Evolutionary conservation across 2,113 vertebrate genomes (phyloP), one percentile per base, ranked within the genome.

Genomic region (Phainopepla nitens): DNA sequence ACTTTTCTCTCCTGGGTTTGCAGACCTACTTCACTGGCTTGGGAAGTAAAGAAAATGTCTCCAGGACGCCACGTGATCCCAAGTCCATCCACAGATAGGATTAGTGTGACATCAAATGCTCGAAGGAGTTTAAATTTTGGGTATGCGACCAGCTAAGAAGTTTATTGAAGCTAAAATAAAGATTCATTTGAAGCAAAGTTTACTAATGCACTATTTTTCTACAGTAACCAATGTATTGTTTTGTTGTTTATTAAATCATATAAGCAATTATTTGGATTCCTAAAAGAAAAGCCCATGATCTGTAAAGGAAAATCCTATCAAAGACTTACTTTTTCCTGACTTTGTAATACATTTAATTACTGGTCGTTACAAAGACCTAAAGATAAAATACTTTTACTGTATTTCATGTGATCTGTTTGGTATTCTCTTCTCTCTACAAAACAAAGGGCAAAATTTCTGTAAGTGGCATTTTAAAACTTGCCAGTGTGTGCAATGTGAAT

Each of bases 11-110:
- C 54, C 91, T 97, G 76, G 53, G 53, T 98, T 96, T 96, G 53
- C 97, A 99, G 99, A 94, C 99, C 99, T 18, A 99, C 99, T 5
- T 99, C 99, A 28, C 96, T 99, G 96, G 99, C 99, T 4, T 99
- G 99, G 99, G 99, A 99, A 97, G 99, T 99, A 42, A 99, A 99
- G 86, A 99, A 99, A 84, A 99, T 99, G 99, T 99, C 99, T 79
- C 99, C 99, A 2, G 99, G 99, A 66, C 99, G 99, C 33, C 99
- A 99, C 28, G 98, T 99, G 91, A 98, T 99, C 95, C 98, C 99
- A n/a, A 99, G 99, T 93, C 98, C 99, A 3, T 99, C 99, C 3
- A 96, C 99, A 35, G 99, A 99, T 51, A 98, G 99, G 96, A 99
- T 99, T 83, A 99, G 93, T 80, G 98, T 98, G 24, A 98, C 99